Evolutionary conservation across 2,113 vertebrate genomes (phyloP).

Genomic region (Apeltes quadracus): DNA sequence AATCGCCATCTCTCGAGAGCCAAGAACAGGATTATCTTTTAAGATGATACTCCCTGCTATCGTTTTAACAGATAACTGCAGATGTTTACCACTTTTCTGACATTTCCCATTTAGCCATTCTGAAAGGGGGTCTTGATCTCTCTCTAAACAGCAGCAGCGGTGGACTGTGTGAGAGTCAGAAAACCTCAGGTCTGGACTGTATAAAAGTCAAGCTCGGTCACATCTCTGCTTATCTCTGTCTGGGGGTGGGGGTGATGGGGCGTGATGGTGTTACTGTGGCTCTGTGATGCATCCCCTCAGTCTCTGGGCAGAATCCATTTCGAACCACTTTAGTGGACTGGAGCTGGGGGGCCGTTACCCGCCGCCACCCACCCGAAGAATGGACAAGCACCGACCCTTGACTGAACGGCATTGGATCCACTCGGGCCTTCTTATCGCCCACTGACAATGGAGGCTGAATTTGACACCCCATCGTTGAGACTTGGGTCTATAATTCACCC

Average conservation of each 20-base stretch:
- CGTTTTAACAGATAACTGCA: constrained; percentile 50
- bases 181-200: constrained; percentile 51
- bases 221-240: constrained; percentile 62
- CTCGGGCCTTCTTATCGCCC: constrained; percentile 49
- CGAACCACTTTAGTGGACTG: constrained; percentile 55
- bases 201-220: constrained; percentile 50
- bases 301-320: constrained; percentile 43
- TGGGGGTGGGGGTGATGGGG: constrained; percentile 18
- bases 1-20: constrained; percentile 47
- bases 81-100: constrained; percentile 59
- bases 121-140: constrained; percentile 50
- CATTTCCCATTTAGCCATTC: constrained; percentile 49
- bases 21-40: constrained; percentile 48
- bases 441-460: constrained; percentile 42
- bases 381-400: constrained; percentile 27
- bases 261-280: constrained; percentile 25
- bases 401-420: constrained; percentile 28
- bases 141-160: constrained; percentile 46
- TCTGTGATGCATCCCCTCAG: constrained; percentile 63
- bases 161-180: constrained; percentile 35
- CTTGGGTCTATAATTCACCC: constrained; percentile 40
- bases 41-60: constrained; percentile 48
- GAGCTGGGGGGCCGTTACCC: constrained; percentile 24
- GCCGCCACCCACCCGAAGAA: neutral
- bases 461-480: constrained; percentile 37